A percentile compares a stretch with the other conserved stretches of the same genome.
Evolutionary conservation across 2,797 vertebrate genomes (phyloP).

Genomic region (Lycodopsis pacificus): DNA sequence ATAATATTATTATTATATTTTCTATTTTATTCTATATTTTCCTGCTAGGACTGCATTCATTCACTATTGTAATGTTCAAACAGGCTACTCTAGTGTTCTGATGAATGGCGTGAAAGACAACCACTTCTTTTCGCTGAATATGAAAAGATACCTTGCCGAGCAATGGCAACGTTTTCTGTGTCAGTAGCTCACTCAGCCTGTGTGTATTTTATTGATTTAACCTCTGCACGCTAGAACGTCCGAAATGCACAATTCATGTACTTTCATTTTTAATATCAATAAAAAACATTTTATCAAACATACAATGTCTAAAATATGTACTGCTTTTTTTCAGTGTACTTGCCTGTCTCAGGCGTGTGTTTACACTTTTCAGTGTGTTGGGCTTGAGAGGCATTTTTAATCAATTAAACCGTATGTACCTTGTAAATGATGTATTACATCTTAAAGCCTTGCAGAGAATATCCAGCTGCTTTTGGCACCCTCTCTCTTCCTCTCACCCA

Average conservation of each 20-base stretch:
- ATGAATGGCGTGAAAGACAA: slow-evolving; percentile 82
- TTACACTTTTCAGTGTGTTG: slow-evolving; percentile 17
- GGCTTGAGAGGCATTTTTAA: slow-evolving; percentile 43
- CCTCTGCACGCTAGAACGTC: slow-evolving; percentile 89
- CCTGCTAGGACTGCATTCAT: slow-evolving; percentile 86
- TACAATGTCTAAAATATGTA: slow-evolving; percentile 57
- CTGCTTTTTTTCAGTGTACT: slow-evolving; percentile 43
- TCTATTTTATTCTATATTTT: slow-evolving; percentile 78
- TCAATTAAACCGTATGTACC: slow-evolving; percentile 62
- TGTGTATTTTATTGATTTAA: slow-evolving; percentile 90
- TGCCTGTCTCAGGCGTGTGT: slow-evolving; percentile 22
- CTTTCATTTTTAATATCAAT: slow-evolving; percentile 92
- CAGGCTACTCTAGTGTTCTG: slow-evolving; percentile 81
- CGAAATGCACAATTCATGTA: slow-evolving; percentile 91
- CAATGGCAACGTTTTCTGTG: slow-evolving; percentile 78
- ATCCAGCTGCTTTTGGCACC: slow-evolving; percentile 75
- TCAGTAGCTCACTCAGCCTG: slow-evolving; percentile 86
- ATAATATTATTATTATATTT: slow-evolving; percentile 75
- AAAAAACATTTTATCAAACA: slow-evolving; percentile 89
- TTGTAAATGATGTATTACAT: slow-evolving; percentile 78
- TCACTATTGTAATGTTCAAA: slow-evolving; percentile 83
- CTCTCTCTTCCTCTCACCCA: slow-evolving; percentile 39
- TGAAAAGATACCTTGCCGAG: slow-evolving; percentile 82
- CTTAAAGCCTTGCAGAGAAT: slow-evolving; percentile 62
- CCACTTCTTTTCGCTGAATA: slow-evolving; percentile 81